phyloP scores from a whole-genome alignment of 2,113 vertebrate genomes.

The Antigone vipio region DNA sequence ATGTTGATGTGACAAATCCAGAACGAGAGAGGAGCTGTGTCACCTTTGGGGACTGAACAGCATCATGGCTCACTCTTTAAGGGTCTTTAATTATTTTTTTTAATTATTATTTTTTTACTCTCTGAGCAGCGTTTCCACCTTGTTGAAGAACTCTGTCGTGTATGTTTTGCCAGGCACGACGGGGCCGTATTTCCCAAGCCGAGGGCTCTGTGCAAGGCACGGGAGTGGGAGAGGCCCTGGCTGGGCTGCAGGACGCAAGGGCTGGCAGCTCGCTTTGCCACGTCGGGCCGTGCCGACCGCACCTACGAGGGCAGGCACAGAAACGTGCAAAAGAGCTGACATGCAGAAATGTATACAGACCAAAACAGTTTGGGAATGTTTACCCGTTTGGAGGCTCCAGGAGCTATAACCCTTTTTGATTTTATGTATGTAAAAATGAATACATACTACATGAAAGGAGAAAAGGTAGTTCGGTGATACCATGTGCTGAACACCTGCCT shows the following conservation, averaged over 20 bases:
- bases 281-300: accelerated
- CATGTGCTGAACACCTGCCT: neutral
- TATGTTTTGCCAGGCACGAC: neutral
- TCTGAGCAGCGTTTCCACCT: neutral
- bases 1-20: neutral
- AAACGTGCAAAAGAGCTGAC: neutral
- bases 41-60: neutral
- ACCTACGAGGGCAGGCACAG: neutral
- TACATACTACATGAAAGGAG: neutral
- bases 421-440: neutral
- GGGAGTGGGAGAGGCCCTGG: neutral
- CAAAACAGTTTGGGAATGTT: neutral
- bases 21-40: neutral
- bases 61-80: neutral
- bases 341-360: neutral
- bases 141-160: neutral
- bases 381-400: neutral
- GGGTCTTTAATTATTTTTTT: neutral
- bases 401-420: neutral
- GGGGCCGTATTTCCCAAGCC: neutral
- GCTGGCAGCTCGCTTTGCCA: neutral
- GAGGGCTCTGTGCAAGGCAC: neutral
- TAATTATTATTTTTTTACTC: neutral
- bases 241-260: neutral
- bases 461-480: neutral